Conservation (phyloP, 2,797 vertebrate species). For the Salarias fasciatus region DNA sequence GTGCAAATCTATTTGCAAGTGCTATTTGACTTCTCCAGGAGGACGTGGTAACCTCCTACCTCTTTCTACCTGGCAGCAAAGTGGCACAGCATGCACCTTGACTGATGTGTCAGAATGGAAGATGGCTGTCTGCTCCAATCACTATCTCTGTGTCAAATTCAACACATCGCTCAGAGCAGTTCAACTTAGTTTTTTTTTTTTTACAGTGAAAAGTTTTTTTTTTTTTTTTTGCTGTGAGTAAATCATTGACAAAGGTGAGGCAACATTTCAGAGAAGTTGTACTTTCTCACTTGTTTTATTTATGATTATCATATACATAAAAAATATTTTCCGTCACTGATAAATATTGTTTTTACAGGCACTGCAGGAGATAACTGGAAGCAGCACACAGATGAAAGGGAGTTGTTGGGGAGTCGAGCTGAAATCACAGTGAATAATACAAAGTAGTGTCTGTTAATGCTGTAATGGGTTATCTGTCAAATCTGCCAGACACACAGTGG, state of each 20-base stretch:
- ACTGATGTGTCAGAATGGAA: slow-evolving; percentile 47
- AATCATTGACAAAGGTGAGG: slow-evolving; percentile 21
- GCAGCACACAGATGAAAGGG: too few relatives aligned
- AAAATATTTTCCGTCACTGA: too few relatives aligned
- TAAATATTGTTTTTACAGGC: too few relatives aligned
- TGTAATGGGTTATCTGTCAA: too few relatives aligned
- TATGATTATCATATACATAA: slow-evolving; percentile 5
- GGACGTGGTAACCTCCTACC: slow-evolving; percentile 33
- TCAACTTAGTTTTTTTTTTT: slow-evolving; percentile 25
- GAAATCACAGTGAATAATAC: too few relatives aligned
- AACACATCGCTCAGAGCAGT: slow-evolving; percentile 33
- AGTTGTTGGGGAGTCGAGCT: too few relatives aligned
- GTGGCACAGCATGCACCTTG: slow-evolving; percentile 35
- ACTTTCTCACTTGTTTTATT: slow-evolving; percentile 5
- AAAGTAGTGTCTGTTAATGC: too few relatives aligned
- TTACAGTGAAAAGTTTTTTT: slow-evolving; percentile 15
- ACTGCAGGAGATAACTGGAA: too few relatives aligned
- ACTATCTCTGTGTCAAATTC: slow-evolving; percentile 37
- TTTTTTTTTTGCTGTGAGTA: slow-evolving; percentile 12
- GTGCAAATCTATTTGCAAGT: background rate
- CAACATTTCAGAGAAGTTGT: slow-evolving; percentile 7
- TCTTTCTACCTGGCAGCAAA: slow-evolving; percentile 40
- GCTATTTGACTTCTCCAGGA: slow-evolving; percentile 18
- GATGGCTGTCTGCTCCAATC: slow-evolving; percentile 44
- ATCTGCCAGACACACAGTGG: too few relatives aligned